These are phyloP conservation scores for Ernsta delagoae DNA, from an alignment of 2,888 invertebrate species.

Conservation along the genomic window DNA sequence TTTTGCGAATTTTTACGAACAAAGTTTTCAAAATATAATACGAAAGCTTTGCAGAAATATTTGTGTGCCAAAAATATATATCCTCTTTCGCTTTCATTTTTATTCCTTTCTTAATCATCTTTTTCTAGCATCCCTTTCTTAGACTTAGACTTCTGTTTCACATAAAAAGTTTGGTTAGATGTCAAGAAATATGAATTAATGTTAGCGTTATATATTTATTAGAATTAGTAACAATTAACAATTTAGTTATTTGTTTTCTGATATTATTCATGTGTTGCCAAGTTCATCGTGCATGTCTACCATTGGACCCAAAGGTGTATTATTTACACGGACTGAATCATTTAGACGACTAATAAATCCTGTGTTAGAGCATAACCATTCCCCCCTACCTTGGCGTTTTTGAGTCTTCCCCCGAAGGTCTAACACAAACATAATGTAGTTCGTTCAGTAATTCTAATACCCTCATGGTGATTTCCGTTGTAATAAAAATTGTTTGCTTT, in stretches of 20 bases:
- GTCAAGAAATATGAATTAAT: not conserved
- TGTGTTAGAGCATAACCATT: constrained; percentile 59
- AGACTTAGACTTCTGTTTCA: constrained; percentile 13
- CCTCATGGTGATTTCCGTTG: constrained; percentile 40
- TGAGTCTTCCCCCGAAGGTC: constrained; percentile 48
- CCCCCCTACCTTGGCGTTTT: constrained; percentile 83
- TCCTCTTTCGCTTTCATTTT: constrained; percentile 34
- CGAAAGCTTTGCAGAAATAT: constrained; percentile 20
- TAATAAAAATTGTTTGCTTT: constrained; percentile 79
- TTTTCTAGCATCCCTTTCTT: constrained; percentile 45
- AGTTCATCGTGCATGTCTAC: constrained; percentile 52
- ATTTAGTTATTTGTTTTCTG: constrained; percentile 40
- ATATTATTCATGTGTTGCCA: constrained; percentile 54
- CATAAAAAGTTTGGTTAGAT: constrained; percentile 6
- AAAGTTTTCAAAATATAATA: not conserved
- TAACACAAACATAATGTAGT: constrained; percentile 50
- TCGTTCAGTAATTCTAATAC: constrained; percentile 29
- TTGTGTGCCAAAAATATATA: constrained; percentile 24
- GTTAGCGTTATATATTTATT: constrained; percentile 16
- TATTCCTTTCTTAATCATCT: constrained; percentile 30
- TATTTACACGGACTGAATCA: constrained; percentile 49
- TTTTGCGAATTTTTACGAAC: not conserved
- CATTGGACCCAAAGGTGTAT: constrained; percentile 80
- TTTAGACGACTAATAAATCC: constrained; percentile 60
- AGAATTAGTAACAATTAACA: constrained; percentile 31